Conservation (phyloP, 2,797 vertebrate genomes). For the Parauchenoglanis ngamensis region DNA sequence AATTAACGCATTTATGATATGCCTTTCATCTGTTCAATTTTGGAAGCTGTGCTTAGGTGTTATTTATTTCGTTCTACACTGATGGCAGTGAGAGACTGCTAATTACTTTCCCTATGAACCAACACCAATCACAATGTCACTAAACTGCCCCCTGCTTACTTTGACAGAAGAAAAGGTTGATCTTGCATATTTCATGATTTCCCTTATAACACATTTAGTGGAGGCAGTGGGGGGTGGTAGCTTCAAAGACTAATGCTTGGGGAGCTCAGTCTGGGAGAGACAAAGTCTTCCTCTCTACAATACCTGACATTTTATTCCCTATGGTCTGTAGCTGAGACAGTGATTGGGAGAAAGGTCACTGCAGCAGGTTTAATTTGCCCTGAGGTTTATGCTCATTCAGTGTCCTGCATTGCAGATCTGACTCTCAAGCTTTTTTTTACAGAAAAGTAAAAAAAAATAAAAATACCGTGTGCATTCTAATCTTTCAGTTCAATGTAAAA, state of each 20-base stretch:
- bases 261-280: constrained; percentile 30
- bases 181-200: constrained; percentile 58
- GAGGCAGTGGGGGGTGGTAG: constrained; percentile 31
- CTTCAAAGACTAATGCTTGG: constrained; percentile 41
- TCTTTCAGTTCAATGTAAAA: background rate
- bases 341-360: constrained; percentile 55
- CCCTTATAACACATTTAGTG: constrained; percentile 36
- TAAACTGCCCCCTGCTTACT: constrained; percentile 57
- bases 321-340: constrained; percentile 43
- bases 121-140: constrained; percentile 2
- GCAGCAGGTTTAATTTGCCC: constrained; percentile 34
- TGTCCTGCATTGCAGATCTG: background rate
- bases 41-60: background rate
- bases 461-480: background rate
- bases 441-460: background rate
- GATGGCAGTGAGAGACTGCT: background rate
- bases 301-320: constrained; percentile 44
- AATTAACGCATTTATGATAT: background rate
- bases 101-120: constrained; percentile 20
- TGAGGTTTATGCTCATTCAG: background rate
- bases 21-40: background rate
- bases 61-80: background rate
- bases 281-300: constrained; percentile 34
- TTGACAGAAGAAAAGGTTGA: constrained; percentile 61
- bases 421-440: background rate